Evolutionary conservation across 2,888 invertebrate species (phyloP).

Genomic region (Pollenia angustigena): DNA sequence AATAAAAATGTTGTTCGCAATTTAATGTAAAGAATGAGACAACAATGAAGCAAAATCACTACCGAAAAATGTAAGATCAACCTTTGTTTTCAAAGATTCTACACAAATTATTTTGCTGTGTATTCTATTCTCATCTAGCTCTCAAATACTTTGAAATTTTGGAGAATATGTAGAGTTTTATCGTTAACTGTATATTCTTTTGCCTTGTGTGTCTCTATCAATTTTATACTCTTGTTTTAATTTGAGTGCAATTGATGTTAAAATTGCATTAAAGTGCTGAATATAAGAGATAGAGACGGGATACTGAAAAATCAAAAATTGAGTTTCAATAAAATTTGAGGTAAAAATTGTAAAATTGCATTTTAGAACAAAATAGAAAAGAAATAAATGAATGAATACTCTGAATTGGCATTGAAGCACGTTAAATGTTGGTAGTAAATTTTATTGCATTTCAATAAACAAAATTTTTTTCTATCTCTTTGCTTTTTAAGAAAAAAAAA

Average conservation of each 20-base stretch:
- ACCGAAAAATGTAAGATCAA: no score
- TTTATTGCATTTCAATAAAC: constrained; percentile 35
- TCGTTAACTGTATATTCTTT: not conserved
- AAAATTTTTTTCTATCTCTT: not conserved
- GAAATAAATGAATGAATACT: constrained; percentile 20
- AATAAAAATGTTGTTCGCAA: no score
- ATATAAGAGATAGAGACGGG: no score
- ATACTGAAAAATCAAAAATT: constrained; percentile 42
- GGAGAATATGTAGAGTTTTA: not conserved
- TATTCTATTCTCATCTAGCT: no score
- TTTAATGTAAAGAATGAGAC: no score
- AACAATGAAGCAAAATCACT: no score
- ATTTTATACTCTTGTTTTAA: constrained; percentile 7
- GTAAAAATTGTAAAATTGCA: constrained; percentile 45
- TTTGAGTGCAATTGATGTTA: constrained; percentile 54
- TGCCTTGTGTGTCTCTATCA: not conserved
- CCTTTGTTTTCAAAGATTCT: no score
- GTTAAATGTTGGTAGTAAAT: constrained; percentile 13
- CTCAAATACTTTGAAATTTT: no score
- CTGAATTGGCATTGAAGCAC: constrained; percentile 16
- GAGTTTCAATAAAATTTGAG: constrained; percentile 49
- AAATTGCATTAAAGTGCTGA: constrained; percentile 52
- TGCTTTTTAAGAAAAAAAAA: no score
- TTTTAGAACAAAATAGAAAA: not conserved
- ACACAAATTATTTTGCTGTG: no score